phyloP scores from a whole-genome alignment of 2,113 vertebrate species.

The Noctilio leporinus region DNA sequence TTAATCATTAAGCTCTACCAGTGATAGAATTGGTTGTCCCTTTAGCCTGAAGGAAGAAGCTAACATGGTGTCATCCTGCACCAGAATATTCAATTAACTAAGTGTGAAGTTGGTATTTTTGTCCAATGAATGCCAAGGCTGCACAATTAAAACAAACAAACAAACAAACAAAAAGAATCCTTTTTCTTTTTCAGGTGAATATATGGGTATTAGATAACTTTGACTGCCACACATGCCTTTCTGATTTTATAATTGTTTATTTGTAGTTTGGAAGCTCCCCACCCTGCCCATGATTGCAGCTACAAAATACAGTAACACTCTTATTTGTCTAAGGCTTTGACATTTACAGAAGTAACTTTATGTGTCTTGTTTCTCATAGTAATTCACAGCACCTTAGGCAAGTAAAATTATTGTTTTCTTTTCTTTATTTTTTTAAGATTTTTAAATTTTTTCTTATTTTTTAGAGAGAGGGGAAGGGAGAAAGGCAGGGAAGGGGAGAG shows the following conservation, averaged over 20 bases:
- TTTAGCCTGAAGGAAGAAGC: not conserved
- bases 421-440: too few relatives aligned
- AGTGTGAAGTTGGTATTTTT: constrained; percentile 6
- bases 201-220: not conserved
- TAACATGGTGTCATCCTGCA: not conserved
- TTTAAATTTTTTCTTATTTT: too few relatives aligned
- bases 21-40: constrained; percentile 24
- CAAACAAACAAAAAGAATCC: not conserved
- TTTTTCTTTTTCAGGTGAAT: constrained; percentile 36
- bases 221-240: not conserved
- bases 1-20: not conserved
- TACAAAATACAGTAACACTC: not conserved
- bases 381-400: not conserved
- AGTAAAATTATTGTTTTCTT: not conserved
- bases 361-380: not conserved
- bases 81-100: constrained; percentile 17
- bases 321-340: not conserved
- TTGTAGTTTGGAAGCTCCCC: not conserved
- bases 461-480: too few relatives aligned
- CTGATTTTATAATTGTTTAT: not conserved
- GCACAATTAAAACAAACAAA: not conserved
- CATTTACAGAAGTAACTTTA: not conserved
- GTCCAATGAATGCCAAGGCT: not conserved
- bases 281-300: not conserved
- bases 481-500: too few relatives aligned